Conservation (phyloP, 2,888 invertebrate genomes). For the Pteria penguin region DNA sequence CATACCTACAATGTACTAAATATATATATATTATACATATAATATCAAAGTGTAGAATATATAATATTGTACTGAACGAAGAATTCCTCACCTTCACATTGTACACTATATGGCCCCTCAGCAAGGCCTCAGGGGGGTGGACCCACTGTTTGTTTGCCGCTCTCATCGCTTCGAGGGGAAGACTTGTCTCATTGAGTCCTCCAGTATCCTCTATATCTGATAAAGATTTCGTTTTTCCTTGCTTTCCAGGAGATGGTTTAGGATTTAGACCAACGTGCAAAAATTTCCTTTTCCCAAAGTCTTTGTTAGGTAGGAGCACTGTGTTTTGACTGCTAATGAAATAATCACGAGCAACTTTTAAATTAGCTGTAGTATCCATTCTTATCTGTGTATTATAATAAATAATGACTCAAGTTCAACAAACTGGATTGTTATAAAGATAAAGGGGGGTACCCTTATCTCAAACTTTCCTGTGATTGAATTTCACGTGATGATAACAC, state of each 20-base stretch:
- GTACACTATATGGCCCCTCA: slow-evolving; percentile 97
- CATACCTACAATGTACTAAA: no score
- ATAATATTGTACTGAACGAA: no score
- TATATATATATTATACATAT: no score
- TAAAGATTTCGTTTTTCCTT: slow-evolving; percentile 19
- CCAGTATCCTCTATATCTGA: neutral
- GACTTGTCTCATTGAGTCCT: neutral
- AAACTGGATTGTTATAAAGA: no score
- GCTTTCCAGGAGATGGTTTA: slow-evolving; percentile 33
- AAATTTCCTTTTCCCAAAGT: slow-evolving; percentile 70
- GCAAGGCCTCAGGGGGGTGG: slow-evolving; percentile 94
- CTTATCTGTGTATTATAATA: no score
- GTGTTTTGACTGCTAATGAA: slow-evolving; percentile 67
- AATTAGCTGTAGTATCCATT: slow-evolving; percentile 37
- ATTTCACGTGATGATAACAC: no score
- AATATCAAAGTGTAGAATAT: no score
- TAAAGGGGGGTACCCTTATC: no score
- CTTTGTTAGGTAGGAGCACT: slow-evolving; percentile 71
- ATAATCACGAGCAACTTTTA: slow-evolving; percentile 60
- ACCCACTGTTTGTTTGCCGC: slow-evolving; percentile 88
- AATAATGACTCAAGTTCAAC: no score
- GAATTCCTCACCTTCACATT: slow-evolving; percentile 93
- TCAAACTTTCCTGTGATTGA: no score
- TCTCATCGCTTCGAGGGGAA: slow-evolving; percentile 8
- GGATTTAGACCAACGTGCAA: slow-evolving; percentile 64